Evolutionary conservation across 2,113 vertebrate genomes (phyloP), one percentile per base, ranked within the genome.

Genomic region (Haplotaxodon microlepis): DNA sequence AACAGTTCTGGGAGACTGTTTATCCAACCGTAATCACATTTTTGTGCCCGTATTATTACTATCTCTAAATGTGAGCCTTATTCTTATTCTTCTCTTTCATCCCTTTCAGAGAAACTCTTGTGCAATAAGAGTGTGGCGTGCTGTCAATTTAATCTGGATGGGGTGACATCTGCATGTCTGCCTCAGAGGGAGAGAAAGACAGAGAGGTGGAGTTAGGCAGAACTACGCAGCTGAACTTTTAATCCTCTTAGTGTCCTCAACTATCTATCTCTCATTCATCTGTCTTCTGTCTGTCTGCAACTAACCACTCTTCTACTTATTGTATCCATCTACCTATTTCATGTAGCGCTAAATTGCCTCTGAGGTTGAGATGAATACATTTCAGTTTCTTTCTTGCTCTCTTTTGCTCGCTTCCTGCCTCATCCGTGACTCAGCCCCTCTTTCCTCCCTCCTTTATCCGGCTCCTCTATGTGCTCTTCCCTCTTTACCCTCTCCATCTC

Each of bases 91-190:
- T 82, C 82, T 42, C 80, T 91, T 85, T 88, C 63, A 54, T 92
- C 89, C 76, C n/a, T 94, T 95, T 94, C 91, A 92, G 87, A 89
- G 54, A 92, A 88, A 89, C 88, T 92, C 87, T 95, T 94, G 91
- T 92, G 92, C 89, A 93, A 90, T 63, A 81, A 82, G 85, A 86
- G 82, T 78, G 89, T 90, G 86, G 86, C 81, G 36, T 91, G 83
- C 86, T 86, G 89, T 93, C 92, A 92, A 8, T 94, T 94, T 96
- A 96, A 97, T 96, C 94, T 94, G 92, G 81, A 85, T 13, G 13
- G 50, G 78, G 83, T 94, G 93, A 93, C 81, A 90, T 92, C 57
- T 90, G 88, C 69, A 36, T 84, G 88, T 93, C 82, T 90, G 86
- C 83, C 79, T 83, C 53, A 63, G 88, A 59, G 82, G 27, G 80